These are phyloP conservation scores for Psittacara wagleri DNA, from an alignment of 2,113 vertebrate species.

Conservation along the genomic window DNA sequence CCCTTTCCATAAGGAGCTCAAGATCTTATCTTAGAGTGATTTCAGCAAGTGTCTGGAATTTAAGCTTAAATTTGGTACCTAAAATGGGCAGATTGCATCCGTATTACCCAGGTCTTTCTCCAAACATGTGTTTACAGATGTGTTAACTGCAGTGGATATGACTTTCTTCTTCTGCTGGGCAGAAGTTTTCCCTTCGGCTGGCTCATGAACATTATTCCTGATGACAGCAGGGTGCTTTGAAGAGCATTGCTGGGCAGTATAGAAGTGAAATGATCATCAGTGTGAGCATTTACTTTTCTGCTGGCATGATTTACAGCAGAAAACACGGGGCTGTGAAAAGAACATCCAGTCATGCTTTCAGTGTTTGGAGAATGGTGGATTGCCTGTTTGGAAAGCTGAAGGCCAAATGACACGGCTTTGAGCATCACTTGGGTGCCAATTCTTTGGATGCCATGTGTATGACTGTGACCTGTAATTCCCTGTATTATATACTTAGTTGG, in stretches of 20 bases:
- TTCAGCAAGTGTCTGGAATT: not conserved
- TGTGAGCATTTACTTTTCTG: not conserved
- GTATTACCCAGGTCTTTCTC: not conserved
- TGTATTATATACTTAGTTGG: not conserved
- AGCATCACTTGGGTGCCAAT: not conserved
- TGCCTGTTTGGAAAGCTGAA: not conserved
- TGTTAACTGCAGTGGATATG: conserved; percentile 27
- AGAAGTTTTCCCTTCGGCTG: not conserved
- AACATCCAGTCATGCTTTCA: not conserved
- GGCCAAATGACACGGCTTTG: not conserved
- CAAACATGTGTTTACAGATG: conserved; percentile 38
- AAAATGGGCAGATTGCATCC: conserved; percentile 22
- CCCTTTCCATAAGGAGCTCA: not conserved
- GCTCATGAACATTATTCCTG: conserved; percentile 25
- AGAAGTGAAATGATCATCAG: not conserved
- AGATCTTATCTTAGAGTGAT: not conserved
- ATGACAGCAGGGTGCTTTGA: conserved; percentile 18
- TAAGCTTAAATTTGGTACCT: not conserved
- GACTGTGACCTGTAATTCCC: not conserved
- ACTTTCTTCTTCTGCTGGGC: conserved; percentile 7
- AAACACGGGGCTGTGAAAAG: not conserved
- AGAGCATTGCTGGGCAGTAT: not conserved
- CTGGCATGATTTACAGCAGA: not conserved
- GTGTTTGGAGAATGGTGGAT: not conserved
- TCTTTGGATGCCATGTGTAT: not conserved